phyloP scores from a whole-genome alignment of 1,140 invertebrate species.

The Drosophila yakuba region DNA sequence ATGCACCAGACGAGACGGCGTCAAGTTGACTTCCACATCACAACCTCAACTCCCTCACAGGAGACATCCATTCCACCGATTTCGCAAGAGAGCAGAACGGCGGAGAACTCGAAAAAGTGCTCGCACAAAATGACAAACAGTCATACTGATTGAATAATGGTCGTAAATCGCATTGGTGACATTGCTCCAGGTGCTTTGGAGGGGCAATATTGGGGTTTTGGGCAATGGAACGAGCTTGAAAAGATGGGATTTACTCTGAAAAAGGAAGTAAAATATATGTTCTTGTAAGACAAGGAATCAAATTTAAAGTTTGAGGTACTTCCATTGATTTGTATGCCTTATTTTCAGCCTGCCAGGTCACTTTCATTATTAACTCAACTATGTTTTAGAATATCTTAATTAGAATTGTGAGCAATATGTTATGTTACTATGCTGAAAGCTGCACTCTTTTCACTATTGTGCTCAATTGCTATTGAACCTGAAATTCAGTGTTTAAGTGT shows the following conservation, averaged over 20 bases:
- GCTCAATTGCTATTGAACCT: not conserved
- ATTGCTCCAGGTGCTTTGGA: constrained; percentile 45
- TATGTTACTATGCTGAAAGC: no score
- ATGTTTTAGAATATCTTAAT: not conserved
- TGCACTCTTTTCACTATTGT: not conserved
- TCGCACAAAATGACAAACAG: constrained; percentile 81
- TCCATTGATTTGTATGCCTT: no score
- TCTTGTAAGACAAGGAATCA: not conserved
- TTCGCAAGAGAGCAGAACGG: constrained; percentile 10
- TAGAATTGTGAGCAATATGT: not conserved
- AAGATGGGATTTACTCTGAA: not conserved
- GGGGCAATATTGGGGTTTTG: constrained; percentile 14
- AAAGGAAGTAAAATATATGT: not conserved
- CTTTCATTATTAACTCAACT: no score
- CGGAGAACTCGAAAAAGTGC: constrained; percentile 34
- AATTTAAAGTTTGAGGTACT: not conserved
- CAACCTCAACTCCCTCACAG: constrained; percentile 34
- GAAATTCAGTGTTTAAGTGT: not conserved
- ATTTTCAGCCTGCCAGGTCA: no score
- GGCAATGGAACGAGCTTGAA: not conserved
- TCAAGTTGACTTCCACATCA: constrained; percentile 72
- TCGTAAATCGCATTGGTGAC: constrained; percentile 82
- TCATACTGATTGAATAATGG: constrained; percentile 83
- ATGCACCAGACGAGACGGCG: constrained; percentile 80
- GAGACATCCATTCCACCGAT: constrained; percentile 7